Conservation (phyloP, 2,888 invertebrate species). For the Odontothrips loti region DNA sequence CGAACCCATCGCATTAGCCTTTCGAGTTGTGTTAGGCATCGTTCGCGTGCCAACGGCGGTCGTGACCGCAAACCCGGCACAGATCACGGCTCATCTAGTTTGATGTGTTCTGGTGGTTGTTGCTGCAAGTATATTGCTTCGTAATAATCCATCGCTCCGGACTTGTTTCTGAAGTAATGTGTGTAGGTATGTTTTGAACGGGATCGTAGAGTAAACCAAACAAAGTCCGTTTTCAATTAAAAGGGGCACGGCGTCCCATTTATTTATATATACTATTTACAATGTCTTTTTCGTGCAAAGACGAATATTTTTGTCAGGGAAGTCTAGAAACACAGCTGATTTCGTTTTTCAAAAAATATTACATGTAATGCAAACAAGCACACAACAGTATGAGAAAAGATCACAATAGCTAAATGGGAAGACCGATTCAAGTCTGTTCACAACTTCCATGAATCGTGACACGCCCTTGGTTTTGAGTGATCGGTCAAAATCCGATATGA, state of each 20-base stretch:
- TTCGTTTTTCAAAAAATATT: conserved; percentile 16
- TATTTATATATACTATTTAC: conserved; percentile 16
- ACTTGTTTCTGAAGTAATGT: too few species aligned
- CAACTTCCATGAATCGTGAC: background rate
- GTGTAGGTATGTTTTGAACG: too few species aligned
- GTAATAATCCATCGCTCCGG: too few species aligned
- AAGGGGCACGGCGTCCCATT: background rate
- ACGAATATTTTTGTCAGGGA: background rate
- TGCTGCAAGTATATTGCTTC: too few species aligned
- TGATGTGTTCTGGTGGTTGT: too few species aligned
- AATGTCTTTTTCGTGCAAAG: conserved; percentile 7
- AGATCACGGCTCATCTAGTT: too few species aligned
- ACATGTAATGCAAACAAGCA: conserved; percentile 14
- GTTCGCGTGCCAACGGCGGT: too few species aligned
- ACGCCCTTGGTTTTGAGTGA: background rate
- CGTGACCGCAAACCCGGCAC: too few species aligned
- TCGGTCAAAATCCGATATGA: background rate
- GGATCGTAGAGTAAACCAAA: too few species aligned
- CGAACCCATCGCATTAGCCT: too few species aligned
- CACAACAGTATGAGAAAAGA: conserved; percentile 8
- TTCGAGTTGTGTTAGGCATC: too few species aligned
- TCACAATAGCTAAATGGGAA: conserved; percentile 24
- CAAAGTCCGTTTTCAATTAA: background rate
- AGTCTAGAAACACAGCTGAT: conserved; percentile 15
- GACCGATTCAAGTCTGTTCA: background rate